Base-by-base conservation (phyloP, 2,113 vertebrate genomes). In the Oryzias celebensis region DNA sequence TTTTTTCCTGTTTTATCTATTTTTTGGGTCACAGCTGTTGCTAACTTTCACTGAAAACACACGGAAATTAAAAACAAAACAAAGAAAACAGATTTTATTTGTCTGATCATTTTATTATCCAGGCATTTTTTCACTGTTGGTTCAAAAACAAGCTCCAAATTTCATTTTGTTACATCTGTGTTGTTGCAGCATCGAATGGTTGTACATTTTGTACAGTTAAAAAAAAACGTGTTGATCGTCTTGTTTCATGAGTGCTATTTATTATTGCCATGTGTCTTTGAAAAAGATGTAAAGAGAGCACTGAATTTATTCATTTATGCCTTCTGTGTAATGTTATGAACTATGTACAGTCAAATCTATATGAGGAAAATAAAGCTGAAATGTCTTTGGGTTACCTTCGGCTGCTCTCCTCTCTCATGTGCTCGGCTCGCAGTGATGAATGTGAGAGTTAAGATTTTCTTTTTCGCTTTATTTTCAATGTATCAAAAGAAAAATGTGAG, bases 131-230 rank as follows among this genome's bases (percentile, higher is more conserved):
- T 10, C 58, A 16, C 3, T 3, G 14, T 17, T n/a, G 58, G 62
- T 66, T 65, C 58, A 62, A 42, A 59, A 58, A 69, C 41, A 64
- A 80, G 77, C 57, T 50, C 56, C n/a, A 47, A 47, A 58, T 42
- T 62, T 74, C 63, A 56, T 85, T 86, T 81, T 75, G 71, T 83
- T 79, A 44, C 55, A 65, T 85, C 80, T 83, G 71, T 73, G 73
- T 91, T 86, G 90, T 88, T 88, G 89, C 90, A 78, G 80, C 84
- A 86, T 92, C 85, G 86, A 81, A 85, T 77, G 77, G 84, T 85
- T 96, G 94, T 96, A 96, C 89, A 95, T 97, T 94, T 94, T 98
- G 96, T 98, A 96, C 92, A 97, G 96, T 94, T 93, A 87, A 90
- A 90, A 12, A 28, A 36, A 90, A 93, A 92, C 87, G 84, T 91